Evolutionary conservation across 2,113 vertebrate genomes (phyloP).

Genomic region (Gobius niger): DNA sequence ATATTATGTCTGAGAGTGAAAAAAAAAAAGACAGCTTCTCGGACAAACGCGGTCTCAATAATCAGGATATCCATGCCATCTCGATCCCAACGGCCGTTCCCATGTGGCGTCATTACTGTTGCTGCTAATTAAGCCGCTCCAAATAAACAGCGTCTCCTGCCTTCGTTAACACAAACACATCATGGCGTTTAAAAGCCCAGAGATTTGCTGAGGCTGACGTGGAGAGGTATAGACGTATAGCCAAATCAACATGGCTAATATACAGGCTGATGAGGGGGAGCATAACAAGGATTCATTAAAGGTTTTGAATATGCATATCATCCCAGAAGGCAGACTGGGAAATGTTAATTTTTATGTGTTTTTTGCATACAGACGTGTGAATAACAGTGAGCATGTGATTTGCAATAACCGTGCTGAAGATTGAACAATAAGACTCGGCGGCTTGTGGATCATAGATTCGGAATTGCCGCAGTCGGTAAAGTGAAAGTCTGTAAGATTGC

Average conservation of each 20-base stretch:
- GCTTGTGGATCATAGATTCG: not conserved
- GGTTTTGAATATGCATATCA: not conserved
- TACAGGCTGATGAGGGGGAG: not conserved
- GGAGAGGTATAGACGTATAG: conserved; percentile 34
- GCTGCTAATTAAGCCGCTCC: conserved; percentile 74
- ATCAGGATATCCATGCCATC: conserved; percentile 67
- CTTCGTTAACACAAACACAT: conserved; percentile 71
- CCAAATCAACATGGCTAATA: conserved; percentile 17
- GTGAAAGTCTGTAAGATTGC: no score
- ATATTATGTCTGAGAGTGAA: conserved; percentile 21
- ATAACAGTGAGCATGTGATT: not conserved
- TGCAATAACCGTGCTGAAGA: not conserved
- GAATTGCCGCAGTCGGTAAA: not conserved
- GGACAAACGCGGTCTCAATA: conserved; percentile 72
- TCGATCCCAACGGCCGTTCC: conserved; percentile 71
- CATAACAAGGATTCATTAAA: not conserved
- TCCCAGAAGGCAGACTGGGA: not conserved
- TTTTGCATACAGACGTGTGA: not conserved
- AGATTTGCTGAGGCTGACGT: conserved; percentile 51
- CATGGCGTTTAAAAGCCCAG: conserved; percentile 56
- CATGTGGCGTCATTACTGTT: conserved; percentile 76
- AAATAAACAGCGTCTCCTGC: conserved; percentile 73
- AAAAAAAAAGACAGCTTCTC: conserved; percentile 56
- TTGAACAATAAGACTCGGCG: not conserved
- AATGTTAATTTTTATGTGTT: not conserved